phyloP scores from a whole-genome alignment of 2,113 vertebrate genomes.

The Collichthys lucidus region DNA sequence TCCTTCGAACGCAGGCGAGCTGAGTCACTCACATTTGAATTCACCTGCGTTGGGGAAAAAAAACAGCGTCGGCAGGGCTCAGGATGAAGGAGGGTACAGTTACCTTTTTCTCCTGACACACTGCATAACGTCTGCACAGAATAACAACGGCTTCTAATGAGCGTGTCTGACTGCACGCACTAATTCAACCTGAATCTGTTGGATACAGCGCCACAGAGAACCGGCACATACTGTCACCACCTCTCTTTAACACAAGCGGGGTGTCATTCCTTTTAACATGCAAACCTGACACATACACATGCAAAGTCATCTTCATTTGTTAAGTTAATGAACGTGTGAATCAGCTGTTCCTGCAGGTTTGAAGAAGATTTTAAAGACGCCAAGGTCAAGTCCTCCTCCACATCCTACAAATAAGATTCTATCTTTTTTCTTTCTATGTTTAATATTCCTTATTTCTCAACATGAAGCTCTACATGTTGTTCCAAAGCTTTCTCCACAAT shows the following conservation, averaged over 20 bases:
- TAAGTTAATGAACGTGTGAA: background rate
- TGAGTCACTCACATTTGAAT: constrained; percentile 48
- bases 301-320: constrained; percentile 21
- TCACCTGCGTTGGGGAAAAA: constrained; percentile 7
- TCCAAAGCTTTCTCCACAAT: background rate
- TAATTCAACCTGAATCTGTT: constrained; percentile 12
- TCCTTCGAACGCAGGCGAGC: background rate
- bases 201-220: background rate
- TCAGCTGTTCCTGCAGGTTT: background rate
- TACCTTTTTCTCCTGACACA: background rate
- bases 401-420: background rate
- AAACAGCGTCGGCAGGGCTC: constrained; percentile 2
- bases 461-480: background rate
- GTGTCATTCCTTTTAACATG: background rate
- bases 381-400: background rate
- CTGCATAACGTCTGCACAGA: constrained; percentile 10
- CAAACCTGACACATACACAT: background rate
- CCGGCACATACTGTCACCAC: background rate
- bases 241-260: background rate
- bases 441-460: background rate
- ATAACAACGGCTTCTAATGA: constrained; percentile 5
- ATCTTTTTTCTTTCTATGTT: background rate
- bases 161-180: background rate
- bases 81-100: background rate
- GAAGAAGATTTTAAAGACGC: background rate